Conservation (phyloP, 2,113 vertebrate genomes). For the Gadus macrocephalus region DNA sequence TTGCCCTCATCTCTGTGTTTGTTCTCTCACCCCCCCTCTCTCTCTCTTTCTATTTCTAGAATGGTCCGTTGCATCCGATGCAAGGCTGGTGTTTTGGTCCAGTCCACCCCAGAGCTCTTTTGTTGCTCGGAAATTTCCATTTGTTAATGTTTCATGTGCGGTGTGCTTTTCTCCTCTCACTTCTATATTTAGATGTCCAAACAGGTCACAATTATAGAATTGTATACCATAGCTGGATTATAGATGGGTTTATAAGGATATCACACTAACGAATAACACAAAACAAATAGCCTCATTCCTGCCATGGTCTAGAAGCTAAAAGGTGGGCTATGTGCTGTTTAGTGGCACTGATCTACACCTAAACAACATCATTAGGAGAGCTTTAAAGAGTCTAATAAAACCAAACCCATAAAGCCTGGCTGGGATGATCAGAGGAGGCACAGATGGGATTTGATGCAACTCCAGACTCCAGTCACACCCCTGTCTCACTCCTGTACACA, state of each 20-base stretch:
- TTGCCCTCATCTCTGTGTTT: conserved; percentile 33
- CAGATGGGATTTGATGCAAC: conserved; percentile 51
- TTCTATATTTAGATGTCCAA: no score
- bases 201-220: neutral
- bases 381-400: conserved; percentile 51
- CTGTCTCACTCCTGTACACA: neutral
- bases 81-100: conserved; percentile 53
- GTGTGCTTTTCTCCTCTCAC: no score
- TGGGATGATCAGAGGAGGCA: conserved; percentile 44
- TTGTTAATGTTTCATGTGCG: conserved; percentile 12
- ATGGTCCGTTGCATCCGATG: conserved; percentile 57
- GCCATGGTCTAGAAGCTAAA: no score
- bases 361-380: conserved; percentile 44
- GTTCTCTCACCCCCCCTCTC: conserved; percentile 31
- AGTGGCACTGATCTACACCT: conserved; percentile 39
- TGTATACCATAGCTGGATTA: neutral
- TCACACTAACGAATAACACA: conserved; percentile 7
- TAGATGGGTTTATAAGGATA: conserved; percentile 6
- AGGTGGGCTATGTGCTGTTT: conserved; percentile 3
- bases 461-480: conserved; percentile 4
- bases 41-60: conserved; percentile 35
- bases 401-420: conserved; percentile 47
- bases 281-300: no score
- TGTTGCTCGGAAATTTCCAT: conserved; percentile 20
- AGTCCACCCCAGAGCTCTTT: conserved; percentile 12